phyloP scores from a whole-genome alignment of 2,888 invertebrate species.

The Agriopis marginaria region DNA sequence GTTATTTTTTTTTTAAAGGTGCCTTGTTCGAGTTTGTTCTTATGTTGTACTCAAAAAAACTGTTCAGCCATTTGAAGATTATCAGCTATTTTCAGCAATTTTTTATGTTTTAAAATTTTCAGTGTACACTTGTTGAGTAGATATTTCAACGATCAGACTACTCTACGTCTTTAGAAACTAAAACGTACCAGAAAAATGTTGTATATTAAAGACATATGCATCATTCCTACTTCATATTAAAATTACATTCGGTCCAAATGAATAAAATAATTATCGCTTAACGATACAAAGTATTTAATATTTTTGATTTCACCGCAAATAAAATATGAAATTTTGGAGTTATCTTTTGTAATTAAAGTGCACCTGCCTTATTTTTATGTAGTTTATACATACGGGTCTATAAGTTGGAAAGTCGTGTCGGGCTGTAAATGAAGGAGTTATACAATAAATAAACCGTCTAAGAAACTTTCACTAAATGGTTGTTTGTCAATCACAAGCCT shows the following conservation, averaged over 20 bases:
- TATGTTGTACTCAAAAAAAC: too few species aligned
- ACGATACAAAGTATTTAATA: constrained; percentile 39
- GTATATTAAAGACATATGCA: constrained; percentile 51
- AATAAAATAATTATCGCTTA: constrained; percentile 25
- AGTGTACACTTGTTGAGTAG: too few species aligned
- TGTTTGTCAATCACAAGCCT: too few species aligned
- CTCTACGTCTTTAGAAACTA: constrained; percentile 46
- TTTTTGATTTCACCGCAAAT: constrained; percentile 39
- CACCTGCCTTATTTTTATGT: constrained; percentile 42
- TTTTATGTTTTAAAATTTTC: too few species aligned
- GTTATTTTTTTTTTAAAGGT: too few species aligned
- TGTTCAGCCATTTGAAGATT: too few species aligned
- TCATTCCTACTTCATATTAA: constrained; percentile 37
- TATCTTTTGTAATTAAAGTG: constrained; percentile 42
- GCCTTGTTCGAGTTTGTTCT: too few species aligned
- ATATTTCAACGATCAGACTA: constrained; percentile 17
- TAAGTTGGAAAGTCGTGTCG: constrained; percentile 25
- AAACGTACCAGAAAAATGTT: constrained; percentile 58
- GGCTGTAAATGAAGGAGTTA: constrained; percentile 16
- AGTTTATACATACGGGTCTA: constrained; percentile 25
- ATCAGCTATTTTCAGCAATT: too few species aligned
- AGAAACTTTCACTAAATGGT: constrained; percentile 8
- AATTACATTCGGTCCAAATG: constrained; percentile 27
- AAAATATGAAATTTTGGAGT: constrained; percentile 39
- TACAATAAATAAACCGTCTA: constrained; percentile 13